phyloP scores from a whole-genome alignment of 2,797 vertebrate genomes.

The Poeciliopsis infans region DNA sequence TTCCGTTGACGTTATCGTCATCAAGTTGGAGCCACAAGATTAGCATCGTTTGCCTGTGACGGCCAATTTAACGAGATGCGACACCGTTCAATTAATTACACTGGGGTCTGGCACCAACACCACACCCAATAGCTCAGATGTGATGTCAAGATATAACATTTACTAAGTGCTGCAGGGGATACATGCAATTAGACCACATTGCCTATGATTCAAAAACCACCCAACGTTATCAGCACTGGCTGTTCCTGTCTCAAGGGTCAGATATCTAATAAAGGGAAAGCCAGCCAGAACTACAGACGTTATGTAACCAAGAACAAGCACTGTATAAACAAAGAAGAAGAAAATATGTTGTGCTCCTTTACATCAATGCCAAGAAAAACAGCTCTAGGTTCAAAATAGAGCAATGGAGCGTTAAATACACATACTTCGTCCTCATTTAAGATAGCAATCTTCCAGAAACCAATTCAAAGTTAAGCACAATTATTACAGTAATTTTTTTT shows the following conservation, averaged over 20 bases:
- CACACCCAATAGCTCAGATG: constrained; percentile 35
- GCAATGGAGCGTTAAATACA: constrained; percentile 17
- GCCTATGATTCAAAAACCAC: constrained; percentile 19
- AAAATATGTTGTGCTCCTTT: constrained; percentile 56
- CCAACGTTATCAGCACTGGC: constrained; percentile 22
- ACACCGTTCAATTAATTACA: constrained; percentile 44
- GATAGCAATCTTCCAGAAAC: constrained; percentile 39
- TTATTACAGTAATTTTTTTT: not conserved
- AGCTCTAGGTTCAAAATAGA: constrained; percentile 32
- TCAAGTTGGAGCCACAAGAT: constrained; percentile 17
- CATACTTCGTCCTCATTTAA: constrained; percentile 3
- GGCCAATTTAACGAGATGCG: constrained; percentile 27
- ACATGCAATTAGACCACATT: constrained; percentile 21
- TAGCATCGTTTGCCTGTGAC: constrained; percentile 20
- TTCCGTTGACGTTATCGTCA: constrained; percentile 13
- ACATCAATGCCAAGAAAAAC: constrained; percentile 70
- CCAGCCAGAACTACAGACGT: constrained; percentile 20
- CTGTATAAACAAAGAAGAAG: constrained; percentile 43
- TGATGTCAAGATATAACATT: constrained; percentile 43
- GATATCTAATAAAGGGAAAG: constrained; percentile 17
- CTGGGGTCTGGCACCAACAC: constrained; percentile 37
- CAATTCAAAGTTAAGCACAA: constrained; percentile 1
- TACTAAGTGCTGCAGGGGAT: constrained; percentile 30
- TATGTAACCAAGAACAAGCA: constrained; percentile 47
- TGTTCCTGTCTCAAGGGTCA: constrained; percentile 31